phyloP scores from a whole-genome alignment of 2,797 vertebrate genomes.

The Hoplostethus atlanticus region DNA sequence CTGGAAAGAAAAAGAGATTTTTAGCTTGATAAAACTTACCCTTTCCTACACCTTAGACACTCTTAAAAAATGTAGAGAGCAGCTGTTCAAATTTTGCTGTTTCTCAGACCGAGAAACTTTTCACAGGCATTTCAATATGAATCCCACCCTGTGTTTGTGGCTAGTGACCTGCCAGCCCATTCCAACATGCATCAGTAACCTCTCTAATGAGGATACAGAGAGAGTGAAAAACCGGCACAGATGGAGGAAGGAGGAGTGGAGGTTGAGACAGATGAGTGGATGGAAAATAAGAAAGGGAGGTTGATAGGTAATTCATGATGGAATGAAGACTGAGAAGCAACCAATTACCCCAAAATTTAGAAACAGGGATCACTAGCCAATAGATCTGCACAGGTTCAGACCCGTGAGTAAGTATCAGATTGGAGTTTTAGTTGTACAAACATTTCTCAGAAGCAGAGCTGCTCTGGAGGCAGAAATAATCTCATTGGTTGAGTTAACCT shows the following conservation, averaged over 20 bases:
- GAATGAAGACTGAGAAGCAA: constrained; percentile 15
- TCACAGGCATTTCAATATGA: constrained; percentile 58
- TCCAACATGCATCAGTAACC: constrained; percentile 71
- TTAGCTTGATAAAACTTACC: neutral
- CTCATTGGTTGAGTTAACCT: no score
- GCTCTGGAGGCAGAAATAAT: no score
- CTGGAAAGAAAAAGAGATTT: constrained; percentile 10
- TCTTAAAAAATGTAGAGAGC: neutral
- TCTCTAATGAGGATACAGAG: constrained; percentile 75
- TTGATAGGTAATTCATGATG: constrained; percentile 27
- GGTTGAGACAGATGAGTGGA: constrained; percentile 44
- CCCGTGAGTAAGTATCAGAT: no score
- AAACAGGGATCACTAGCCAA: neutral
- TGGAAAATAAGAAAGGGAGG: constrained; percentile 3
- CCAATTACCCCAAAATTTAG: no score
- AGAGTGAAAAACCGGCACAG: constrained; percentile 49
- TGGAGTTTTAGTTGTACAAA: no score
- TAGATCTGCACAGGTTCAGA: neutral
- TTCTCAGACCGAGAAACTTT: constrained; percentile 43
- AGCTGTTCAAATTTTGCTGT: constrained; percentile 16
- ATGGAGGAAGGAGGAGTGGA: constrained; percentile 49
- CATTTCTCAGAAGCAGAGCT: no score
- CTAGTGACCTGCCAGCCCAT: constrained; percentile 64
- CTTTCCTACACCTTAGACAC: neutral
- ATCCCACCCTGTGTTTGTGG: constrained; percentile 63